Evolutionary conservation across 2,888 invertebrate species (phyloP), one percentile per base, ranked within the genome.

Genomic region (Meandrusa payeni): DNA sequence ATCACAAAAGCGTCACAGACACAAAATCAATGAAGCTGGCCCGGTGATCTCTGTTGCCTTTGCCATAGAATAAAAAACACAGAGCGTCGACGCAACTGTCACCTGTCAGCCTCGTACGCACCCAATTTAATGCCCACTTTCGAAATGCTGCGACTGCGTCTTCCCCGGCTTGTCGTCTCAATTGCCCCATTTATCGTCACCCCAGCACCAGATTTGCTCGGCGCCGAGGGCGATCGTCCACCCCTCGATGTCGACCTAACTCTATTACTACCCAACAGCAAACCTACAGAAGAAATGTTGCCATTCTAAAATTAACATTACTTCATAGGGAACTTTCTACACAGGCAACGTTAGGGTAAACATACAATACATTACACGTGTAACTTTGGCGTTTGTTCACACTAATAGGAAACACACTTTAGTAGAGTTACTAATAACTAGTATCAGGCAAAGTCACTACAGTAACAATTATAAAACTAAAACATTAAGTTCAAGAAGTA

Each of bases 231-330:
- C 42, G 86, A 85, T 49, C 83, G 70, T 46, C 81, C 85, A 49
- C 83, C 85, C 57, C 85, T 75, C 51, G 89, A 80, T 49, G 88
- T 72, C 51, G 90, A 87, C 74, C 89, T 88, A 76, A 89, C 83
- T 67, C 90, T 89, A 83, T 83, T 86, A 83, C 89, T 88, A 76
- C 90, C 90, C 82, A 91, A 91, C 86, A 90, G 89, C 79, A 91
- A 90, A 78, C 90, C 90, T 85, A 91, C 79, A 83, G 78, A 74
- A 82, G 69, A 83, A 79, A 74, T 63, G 61, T 64, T 48, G 50
- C 47, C 48, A 54, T 42, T 54, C 59, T 57, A 57, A 55, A 56
- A 50, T 38, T 38, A 32, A 32, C 51, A 50, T 53, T 36, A 40
- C 20, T 45, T 47, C 43, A 50, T 32, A 34, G 48, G 46, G 50